Base-by-base conservation (phyloP, 2,888 invertebrate species). In the Argyresthia goedartella region DNA sequence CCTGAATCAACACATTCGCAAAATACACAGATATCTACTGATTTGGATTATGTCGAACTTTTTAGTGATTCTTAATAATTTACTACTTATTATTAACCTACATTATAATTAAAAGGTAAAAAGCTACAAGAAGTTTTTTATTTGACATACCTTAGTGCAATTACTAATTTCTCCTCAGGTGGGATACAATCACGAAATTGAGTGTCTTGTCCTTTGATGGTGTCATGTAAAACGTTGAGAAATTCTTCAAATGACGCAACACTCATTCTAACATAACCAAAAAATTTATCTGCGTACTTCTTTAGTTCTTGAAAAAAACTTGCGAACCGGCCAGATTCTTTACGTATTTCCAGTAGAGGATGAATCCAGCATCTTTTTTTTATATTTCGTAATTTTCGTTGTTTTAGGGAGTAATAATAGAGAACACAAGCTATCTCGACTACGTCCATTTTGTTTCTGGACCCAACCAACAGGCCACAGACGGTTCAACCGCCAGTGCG, bases 291-390 rank as follows among this genome's bases (percentile, higher is more conserved):
- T 25, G 2, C 3, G 25, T 25, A 6, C 25, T 25, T 25, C 25
- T 25, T 25, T 6, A 25, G 25, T 25, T 25, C 25, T 25, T 25
- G 25, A 25, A 25, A 25, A 25, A 2, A 25, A 55, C 56, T 55
- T 56, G 49, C 54, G 51, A 58, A 58, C 56, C 56, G 52, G 34
- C 46, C 46, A 50, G 13, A 50, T 55, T 58, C 58, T 43, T 57
- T 55, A 50, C 55, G 57, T 53, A 56, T 59, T 57, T 54, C 54
- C 54, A 57, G 54, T 56, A 55, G 53, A 53, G 55, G 56, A 58
- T 58, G 56, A 55, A 57, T 54, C 56, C 55, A 57, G 59, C 54
- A 56, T 53, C 56, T 54, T 54, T 55, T 57, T 56, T 25, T 56
- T 54, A 45, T 45, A 7, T 45, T 45, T 45, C 47, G n/a, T n/a